A percentile compares a stretch with the other conserved stretches of the same genome.
These are phyloP conservation scores for Melopsittacus undulatus DNA, from an alignment of 2,797 vertebrate genomes.

Conservation along the genomic window DNA sequence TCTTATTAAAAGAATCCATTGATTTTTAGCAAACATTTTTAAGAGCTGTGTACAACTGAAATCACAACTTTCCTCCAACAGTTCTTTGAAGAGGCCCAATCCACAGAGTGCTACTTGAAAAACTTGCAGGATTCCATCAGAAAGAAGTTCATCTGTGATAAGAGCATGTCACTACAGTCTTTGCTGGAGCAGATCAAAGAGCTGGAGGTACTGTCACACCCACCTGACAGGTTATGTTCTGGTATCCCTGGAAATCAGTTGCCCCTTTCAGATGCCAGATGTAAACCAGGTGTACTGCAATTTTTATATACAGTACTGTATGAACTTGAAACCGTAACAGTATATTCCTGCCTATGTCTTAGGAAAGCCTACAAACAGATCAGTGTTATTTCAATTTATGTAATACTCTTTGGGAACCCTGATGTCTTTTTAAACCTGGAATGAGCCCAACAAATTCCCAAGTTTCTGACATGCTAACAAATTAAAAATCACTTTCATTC, in stretches of 20 bases:
- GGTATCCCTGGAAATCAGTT: neutral
- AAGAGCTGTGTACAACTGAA: neutral
- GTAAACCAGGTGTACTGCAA: neutral
- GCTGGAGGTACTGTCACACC: slow-evolving; percentile 84
- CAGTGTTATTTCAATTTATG: neutral
- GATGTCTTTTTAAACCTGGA: neutral
- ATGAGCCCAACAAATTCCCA: neutral
- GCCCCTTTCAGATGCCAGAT: neutral
- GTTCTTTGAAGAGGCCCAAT: slow-evolving; percentile 96
- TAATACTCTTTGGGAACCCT: neutral
- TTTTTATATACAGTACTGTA: neutral
- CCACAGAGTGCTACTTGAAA: slow-evolving; percentile 84
- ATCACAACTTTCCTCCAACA: slow-evolving; percentile 44
- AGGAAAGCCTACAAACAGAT: neutral
- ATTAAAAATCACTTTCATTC: neutral
- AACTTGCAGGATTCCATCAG: slow-evolving; percentile 88
- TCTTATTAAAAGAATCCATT: neutral
- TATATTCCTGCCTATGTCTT: neutral
- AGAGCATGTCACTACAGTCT: slow-evolving; percentile 83
- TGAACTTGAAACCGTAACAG: neutral
- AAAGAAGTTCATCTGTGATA: slow-evolving; percentile 89
- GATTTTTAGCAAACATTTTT: neutral
- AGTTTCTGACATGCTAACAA: neutral
- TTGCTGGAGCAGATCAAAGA: slow-evolving; percentile 86
- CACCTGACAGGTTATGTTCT: neutral